Base-by-base conservation (phyloP, 2,888 invertebrate species). In the Morinoia aosen region DNA sequence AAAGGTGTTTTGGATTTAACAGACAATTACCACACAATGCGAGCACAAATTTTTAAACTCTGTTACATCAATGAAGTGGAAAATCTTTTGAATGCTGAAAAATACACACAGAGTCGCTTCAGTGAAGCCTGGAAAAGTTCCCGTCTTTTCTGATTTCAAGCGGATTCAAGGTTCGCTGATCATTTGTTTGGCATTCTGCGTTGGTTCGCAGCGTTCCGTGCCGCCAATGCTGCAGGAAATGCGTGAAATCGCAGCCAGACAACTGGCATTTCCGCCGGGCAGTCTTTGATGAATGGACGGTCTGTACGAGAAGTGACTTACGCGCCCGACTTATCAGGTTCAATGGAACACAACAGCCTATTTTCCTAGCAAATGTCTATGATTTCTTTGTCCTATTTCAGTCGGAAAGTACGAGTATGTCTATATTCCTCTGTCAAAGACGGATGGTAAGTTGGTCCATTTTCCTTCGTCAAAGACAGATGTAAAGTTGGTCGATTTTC, bases 181-280 rank as follows among this genome's bases (percentile, higher is more conserved):
- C 93, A 93, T 93, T 93, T 93, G 93, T 57, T 93, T 93, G 56
- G 93, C 93, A 93, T 93, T 93, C 57, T 57, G n/a, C 57, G 91
- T 91, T 57, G 57, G 56, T 57, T 57, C 16, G 91, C 11, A 33
- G 10, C 33, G 57, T 93, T 93, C 93, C 93, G 93, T 93, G 57
- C 57, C 25, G 93, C n/a, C 93, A 93, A 93, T 93, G 93, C 93
- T 19, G 58, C 93, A 56, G 57, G 57, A 57, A 93, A 93, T 91
- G 48, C 48, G 33, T 33, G 33, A 57, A 14, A 57, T 10, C 93
- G 93, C 58, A 8, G 33, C n/a, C 25, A 25, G 58, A 93, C 93
- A 93, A 93, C 93, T n/a, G 93, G 48, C 57, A 93, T 93, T 93
- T 93, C 91, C 91, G 40, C 33, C 33, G 57, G 57, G 57, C n/a